Conservation (phyloP, 2,797 vertebrate genomes). For the Naso thynnoides region DNA sequence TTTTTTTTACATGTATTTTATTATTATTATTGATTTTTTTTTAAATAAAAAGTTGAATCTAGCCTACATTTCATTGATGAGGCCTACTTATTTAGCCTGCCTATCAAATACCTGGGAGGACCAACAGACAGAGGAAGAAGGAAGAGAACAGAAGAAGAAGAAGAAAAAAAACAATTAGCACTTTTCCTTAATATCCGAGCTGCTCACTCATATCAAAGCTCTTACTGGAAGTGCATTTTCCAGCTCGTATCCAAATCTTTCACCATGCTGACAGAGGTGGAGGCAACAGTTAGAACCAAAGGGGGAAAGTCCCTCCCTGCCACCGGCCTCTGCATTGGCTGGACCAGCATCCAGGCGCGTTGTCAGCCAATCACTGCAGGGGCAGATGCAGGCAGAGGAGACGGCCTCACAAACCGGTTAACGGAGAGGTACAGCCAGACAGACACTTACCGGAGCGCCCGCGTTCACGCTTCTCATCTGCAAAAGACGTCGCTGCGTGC, state of each 20-base stretch:
- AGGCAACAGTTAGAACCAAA: slow-evolving; percentile 31
- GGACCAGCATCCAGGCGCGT: slow-evolving; percentile 49
- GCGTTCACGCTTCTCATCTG: not conserved
- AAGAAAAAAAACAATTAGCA: slow-evolving; percentile 51
- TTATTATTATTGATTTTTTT: too few relatives aligned
- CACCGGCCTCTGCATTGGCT: slow-evolving; percentile 52
- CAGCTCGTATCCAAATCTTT: slow-evolving; percentile 76
- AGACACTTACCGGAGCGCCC: slow-evolving; percentile 21
- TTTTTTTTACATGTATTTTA: too few relatives aligned
- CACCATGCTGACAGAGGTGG: slow-evolving; percentile 71
- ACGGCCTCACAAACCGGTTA: slow-evolving; percentile 29
- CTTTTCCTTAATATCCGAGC: slow-evolving; percentile 21
- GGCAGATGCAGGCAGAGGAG: slow-evolving; percentile 62
- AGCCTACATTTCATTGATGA: not conserved
- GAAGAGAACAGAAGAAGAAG: too few relatives aligned
- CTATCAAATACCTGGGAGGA: slow-evolving; percentile 32
- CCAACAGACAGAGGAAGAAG: too few relatives aligned
- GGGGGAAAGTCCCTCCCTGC: slow-evolving; percentile 56
- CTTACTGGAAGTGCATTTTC: slow-evolving; percentile 70
- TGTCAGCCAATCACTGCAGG: slow-evolving; percentile 70
- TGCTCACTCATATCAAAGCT: slow-evolving; percentile 53
- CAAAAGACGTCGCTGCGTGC: not conserved
- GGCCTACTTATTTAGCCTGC: not conserved
- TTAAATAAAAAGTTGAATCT: not conserved
- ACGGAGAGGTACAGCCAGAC: slow-evolving; percentile 37